Percentiles rank a stretch among this genome's conserved stretches.
These are phyloP conservation scores for Microctonus hyperodae DNA, from an alignment of 2,888 invertebrate species.

Conservation along the genomic window DNA sequence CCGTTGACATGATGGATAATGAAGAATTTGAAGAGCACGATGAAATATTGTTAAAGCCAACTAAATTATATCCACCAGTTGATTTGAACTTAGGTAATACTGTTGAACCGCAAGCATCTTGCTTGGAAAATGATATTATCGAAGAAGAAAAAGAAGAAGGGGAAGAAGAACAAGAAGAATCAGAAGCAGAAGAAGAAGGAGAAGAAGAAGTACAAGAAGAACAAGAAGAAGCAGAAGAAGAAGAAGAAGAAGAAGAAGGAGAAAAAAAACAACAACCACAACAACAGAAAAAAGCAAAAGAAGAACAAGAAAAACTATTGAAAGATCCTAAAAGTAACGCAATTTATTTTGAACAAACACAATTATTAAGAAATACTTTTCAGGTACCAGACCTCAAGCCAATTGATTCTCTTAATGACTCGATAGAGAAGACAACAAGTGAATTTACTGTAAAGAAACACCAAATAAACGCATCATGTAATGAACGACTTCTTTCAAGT, in stretches of 20 bases:
- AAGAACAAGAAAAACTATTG: no score
- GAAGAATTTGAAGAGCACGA: constrained; percentile 26
- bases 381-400: constrained; percentile 30
- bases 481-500: constrained; percentile 73
- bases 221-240: no score
- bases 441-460: background rate
- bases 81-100: background rate
- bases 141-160: constrained; percentile 34
- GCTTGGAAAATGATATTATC: constrained; percentile 33
- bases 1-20: constrained; percentile 55
- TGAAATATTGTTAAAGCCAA: background rate
- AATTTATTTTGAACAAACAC: constrained; percentile 18
- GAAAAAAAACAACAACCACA: no score
- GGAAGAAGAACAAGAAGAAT: no score
- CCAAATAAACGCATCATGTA: constrained; percentile 50
- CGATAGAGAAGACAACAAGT: background rate
- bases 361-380: constrained; percentile 36
- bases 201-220: no score
- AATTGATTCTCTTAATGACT: constrained; percentile 11
- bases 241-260: no score
- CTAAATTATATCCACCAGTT: background rate
- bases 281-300: no score
- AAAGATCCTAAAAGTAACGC: constrained; percentile 31
- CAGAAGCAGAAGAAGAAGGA: no score
- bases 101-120: background rate